Percentiles rank a stretch among this genome's conserved stretches.
phyloP scores from a whole-genome alignment of 2,113 vertebrate genomes.

The Microcebus ravelobensis region DNA sequence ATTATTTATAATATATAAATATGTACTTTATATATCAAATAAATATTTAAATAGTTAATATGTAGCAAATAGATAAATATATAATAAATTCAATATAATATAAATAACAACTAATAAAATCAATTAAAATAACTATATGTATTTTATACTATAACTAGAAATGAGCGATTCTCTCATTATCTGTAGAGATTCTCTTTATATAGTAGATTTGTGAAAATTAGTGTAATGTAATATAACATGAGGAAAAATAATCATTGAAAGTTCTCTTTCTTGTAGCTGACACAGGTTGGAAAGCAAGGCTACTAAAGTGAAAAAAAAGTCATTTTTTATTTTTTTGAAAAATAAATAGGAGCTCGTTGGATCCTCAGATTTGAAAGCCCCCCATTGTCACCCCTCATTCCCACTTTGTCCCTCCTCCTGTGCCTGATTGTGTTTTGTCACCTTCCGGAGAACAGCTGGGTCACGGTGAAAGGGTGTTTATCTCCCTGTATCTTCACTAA shows the following conservation, averaged over 20 bases:
- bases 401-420: conserved; percentile 68
- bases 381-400: background rate
- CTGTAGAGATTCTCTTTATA: background rate
- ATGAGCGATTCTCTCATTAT: background rate
- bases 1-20: background rate
- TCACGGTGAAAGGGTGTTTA: conserved; percentile 82
- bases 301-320: background rate
- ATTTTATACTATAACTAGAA: background rate
- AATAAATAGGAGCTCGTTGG: background rate
- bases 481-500: conserved; percentile 73
- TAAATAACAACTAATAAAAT: background rate
- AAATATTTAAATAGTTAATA: background rate
- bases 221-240: background rate
- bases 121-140: background rate
- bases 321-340: background rate
- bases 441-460: conserved; percentile 82
- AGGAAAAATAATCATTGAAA: background rate
- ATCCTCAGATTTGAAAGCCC: conserved; percentile 54
- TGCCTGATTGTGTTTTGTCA: conserved; percentile 77
- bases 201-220: conserved; percentile 8
- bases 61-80: background rate
- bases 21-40: background rate
- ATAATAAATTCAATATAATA: background rate
- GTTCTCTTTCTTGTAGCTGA: background rate
- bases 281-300: background rate